A percentile compares a stretch with the other conserved stretches of the same genome.
These are phyloP conservation scores for Helobdella robusta DNA, from an alignment of 2,888 invertebrate genomes.

Conservation along the genomic window DNA sequence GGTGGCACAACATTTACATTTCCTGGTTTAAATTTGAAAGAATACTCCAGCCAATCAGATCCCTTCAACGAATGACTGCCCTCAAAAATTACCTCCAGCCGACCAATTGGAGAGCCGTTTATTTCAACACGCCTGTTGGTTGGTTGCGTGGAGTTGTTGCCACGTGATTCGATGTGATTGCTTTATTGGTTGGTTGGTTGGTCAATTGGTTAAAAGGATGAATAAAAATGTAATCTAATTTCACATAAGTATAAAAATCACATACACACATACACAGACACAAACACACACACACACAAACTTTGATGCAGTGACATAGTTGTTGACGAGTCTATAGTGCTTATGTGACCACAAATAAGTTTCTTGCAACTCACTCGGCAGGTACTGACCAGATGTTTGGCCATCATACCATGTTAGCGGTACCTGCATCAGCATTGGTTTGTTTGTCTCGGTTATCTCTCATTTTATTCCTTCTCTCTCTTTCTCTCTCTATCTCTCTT, in stretches of 20 bases:
- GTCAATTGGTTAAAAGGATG: too few relatives aligned
- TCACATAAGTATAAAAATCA: too few relatives aligned
- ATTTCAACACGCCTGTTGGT: constrained; percentile 10
- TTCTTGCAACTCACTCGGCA: constrained; percentile 7
- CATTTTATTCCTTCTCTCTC: too few relatives aligned
- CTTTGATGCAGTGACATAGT: constrained; percentile 12
- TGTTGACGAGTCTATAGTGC: constrained; percentile 21
- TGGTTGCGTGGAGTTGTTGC: too few relatives aligned
- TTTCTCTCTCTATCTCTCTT: too few relatives aligned
- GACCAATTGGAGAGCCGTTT: constrained; percentile 48
- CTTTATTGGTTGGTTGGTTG: too few relatives aligned
- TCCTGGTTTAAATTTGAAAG: constrained; percentile 68
- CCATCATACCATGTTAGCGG: constrained; percentile 11
- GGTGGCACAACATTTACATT: constrained; percentile 59
- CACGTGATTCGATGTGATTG: too few relatives aligned
- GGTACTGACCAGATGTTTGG: background rate
- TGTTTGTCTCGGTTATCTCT: too few relatives aligned
- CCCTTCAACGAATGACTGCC: constrained; percentile 58
- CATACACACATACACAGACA: too few relatives aligned
- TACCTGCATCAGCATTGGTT: too few relatives aligned
- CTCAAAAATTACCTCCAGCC: constrained; percentile 66
- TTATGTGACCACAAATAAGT: constrained; percentile 18
- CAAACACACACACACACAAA: too few relatives aligned
- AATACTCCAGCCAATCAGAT: constrained; percentile 63
- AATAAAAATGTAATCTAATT: too few relatives aligned